phyloP scores from a whole-genome alignment of 2,888 invertebrate species.

The Smittia sp. region DNA sequence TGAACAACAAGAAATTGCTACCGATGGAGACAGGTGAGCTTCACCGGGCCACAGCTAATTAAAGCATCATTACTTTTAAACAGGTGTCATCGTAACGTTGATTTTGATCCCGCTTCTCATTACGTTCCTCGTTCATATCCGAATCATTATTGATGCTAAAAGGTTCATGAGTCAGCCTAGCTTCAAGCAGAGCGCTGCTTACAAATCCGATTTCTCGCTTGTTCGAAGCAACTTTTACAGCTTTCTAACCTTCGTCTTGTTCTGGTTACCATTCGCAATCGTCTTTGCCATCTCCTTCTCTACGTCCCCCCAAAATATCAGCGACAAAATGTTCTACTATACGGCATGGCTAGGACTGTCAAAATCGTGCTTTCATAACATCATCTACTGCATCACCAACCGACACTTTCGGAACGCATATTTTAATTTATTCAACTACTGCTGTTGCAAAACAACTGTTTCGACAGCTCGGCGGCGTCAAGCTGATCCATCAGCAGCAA shows the following conservation, averaged over 20 bases:
- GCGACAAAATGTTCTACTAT: constrained; percentile 62
- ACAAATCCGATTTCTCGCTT: constrained; percentile 62
- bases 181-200: constrained; percentile 63
- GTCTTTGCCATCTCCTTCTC: constrained; percentile 55
- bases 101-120: constrained; percentile 60
- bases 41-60: neutral
- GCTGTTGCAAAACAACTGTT: constrained; percentile 74
- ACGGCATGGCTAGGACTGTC: constrained; percentile 67
- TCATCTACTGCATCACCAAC: constrained; percentile 65
- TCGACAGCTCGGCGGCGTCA: constrained; percentile 64
- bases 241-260: constrained; percentile 61
- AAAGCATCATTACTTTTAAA: neutral
- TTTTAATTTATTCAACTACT: constrained; percentile 72
- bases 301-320: constrained; percentile 56
- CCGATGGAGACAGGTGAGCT: constrained; percentile 55
- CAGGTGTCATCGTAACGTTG: constrained; percentile 57
- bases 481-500: constrained; percentile 54
- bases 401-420: constrained; percentile 69
- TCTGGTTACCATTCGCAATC: constrained; percentile 69
- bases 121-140: constrained; percentile 58
- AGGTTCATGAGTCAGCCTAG: constrained; percentile 57
- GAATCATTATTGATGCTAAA: constrained; percentile 56
- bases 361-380: constrained; percentile 66
- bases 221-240: constrained; percentile 64
- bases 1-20: constrained; percentile 51